Evolutionary conservation across 2,888 invertebrate species (phyloP), one percentile per base, ranked within the genome.

Genomic region (Ypsolopha sequella): DNA sequence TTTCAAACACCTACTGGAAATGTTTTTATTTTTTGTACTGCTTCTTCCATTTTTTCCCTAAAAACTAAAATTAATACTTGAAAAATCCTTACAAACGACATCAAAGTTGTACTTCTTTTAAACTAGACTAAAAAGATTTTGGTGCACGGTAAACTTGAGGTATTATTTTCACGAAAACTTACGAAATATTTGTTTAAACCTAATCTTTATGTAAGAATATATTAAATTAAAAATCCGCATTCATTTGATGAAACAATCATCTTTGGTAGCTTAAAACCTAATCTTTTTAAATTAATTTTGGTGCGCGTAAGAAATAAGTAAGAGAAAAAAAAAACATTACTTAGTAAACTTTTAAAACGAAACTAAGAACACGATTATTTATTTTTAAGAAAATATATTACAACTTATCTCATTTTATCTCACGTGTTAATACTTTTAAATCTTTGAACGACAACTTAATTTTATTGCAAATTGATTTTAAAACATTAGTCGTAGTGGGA

Each of bases 81-180:
- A 66, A 71, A n/a, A 67, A 61, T 52, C 56, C 66, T 65, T 69
- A 66, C 24, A 46, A 47, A 47, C 36, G 36, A 60, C 59, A 54
- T 52, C 33, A 58, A 64, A 50, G 36, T 52, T 52, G 55, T 52
- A 61, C 60, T 62, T 24, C 24, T 24, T 66, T 64, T 66, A 57
- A 64, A 63, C 70, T 76, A 74, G 74, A 59, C 39, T 52, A 52
- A 51, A 43, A 70, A 66, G 64, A 69, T 75, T 86, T 86, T 85
- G 84, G 85, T 85, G 85, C 80, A 64, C 80, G 84, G 85, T 85
- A 85, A 86, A 77, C 84, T 75, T 85, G 85, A 86, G 85, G 85
- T 86, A 85, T 79, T 73, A 65, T 70, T 74, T 73, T 68, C 66
- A 67, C 64, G 63, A 60, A 60, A 60, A 58, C 58, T 64, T 63